Base-by-base conservation (phyloP, 2,113 vertebrate species). In the Sylvia atricapilla region DNA sequence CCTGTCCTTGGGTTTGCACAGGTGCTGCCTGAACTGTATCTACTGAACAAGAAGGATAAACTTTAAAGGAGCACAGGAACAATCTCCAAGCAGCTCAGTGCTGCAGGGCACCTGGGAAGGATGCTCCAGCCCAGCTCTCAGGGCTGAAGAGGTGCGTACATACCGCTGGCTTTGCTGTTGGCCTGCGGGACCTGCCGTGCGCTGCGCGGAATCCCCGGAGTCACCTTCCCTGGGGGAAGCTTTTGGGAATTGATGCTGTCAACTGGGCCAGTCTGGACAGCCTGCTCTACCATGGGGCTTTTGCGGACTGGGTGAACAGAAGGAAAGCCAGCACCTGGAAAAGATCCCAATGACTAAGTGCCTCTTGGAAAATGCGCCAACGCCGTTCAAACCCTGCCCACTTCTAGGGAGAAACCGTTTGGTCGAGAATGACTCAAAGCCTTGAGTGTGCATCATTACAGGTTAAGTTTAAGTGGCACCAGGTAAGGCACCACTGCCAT, bases 261-360 rank as follows among this genome's bases (percentile, higher is more conserved):
- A 12, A 97, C 94, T 0, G 98, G 97, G 22, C 98, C 97, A 0
- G 99, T 99, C 97, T 99, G 99, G 35, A 99, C 99, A 46, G 98
- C 99, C 95, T 99, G 99, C 89, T 99, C 99, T 18, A 99, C 99
- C 99, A 99, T 99, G 31, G 99, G 98, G 84, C 98, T 99, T 84
- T 98, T 98, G 95, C 98, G 97, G 24, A 98, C 95, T 4, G 98
- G 98, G 88, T 97, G 96, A 23, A 98, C 94, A 20, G 98, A 98
- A 20, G 98, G 97, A 91, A 98, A 97, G 27, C 97, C 95, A 93
- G 98, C 90, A 85, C 98, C 98, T 98, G 98, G 91, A 94, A 97
- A 60, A 91, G 86, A 92, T 41, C 56, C 93, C 87, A 87, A 2
- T 59, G 73, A 86, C 16, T 77, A 24, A 94, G 80, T 11, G 37